phyloP scores from a whole-genome alignment of 2,113 vertebrate species.

The Petroica traversi region DNA sequence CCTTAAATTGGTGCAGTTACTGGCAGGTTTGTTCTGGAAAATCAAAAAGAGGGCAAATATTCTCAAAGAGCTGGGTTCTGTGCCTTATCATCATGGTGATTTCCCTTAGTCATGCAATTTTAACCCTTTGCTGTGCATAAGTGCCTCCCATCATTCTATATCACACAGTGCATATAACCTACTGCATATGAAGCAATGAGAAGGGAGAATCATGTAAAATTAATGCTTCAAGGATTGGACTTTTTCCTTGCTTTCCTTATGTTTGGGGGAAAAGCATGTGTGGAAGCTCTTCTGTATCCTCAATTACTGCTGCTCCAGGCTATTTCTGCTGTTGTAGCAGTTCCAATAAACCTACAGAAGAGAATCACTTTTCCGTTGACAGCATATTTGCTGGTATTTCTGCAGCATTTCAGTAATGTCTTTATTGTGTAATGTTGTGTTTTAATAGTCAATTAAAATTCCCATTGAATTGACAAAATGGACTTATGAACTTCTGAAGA shows the following conservation, averaged over 20 bases:
- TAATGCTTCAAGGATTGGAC: not conserved
- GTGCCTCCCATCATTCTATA: not conserved
- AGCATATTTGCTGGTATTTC: not conserved
- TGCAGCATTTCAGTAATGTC: not conserved
- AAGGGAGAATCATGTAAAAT: not conserved
- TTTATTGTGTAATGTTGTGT: conserved; percentile 14
- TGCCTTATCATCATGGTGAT: not conserved
- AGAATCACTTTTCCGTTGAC: not conserved
- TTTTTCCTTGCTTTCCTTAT: not conserved
- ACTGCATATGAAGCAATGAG: not conserved
- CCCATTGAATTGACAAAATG: conserved; percentile 41
- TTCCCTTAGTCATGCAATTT: not conserved
- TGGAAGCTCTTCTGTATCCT: not conserved
- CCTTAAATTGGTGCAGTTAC: accelerated
- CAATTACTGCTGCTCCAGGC: not conserved
- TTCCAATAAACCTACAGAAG: not conserved
- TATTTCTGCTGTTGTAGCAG: not conserved
- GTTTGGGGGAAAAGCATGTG: not conserved
- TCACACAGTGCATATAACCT: not conserved
- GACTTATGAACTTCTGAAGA: conserved; percentile 5
- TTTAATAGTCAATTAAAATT: conserved; percentile 54
- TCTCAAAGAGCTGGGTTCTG: not conserved
- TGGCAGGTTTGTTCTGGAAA: not conserved
- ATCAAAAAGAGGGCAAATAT: not conserved
- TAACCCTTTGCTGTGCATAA: not conserved